Base-by-base conservation (phyloP, 2,113 vertebrate genomes). In the Thunnus maccoyii region DNA sequence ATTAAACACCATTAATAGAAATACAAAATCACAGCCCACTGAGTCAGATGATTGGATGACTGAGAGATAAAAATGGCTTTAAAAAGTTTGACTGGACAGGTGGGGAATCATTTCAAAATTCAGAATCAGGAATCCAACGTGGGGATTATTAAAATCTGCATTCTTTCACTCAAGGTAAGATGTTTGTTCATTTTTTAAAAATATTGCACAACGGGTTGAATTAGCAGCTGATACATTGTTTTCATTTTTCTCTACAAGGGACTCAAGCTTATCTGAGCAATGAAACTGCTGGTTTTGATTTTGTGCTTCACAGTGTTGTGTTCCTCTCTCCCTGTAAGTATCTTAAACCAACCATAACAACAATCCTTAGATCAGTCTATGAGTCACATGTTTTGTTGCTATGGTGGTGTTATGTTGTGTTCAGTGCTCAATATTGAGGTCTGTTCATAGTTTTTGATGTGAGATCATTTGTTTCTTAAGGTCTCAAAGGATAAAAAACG, bases 31-130 rank as follows among this genome's bases (percentile, higher is more conserved):
- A 14, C n/a, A 5, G 20, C 3, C 22, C 22, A 30, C 14, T n/a
- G n/a, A 63, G 70, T 57, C 60, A 27, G 20, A 48, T 71, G 86
- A 90, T 85, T 84, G 82, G 66, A 51, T 68, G 50, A 22, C 36
- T 20, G 17, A 6, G 15, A 4, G 50, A 30, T 25, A 36, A 65
- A 18, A 44, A 15, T 9, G 2, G 17, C 44, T 66, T 69, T 86
- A 36, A 85, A 64, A 83, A 79, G 51, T 30, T 44, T 1, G 14
- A 14, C n/a, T 54, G 48, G 11, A 46, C 5, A 8, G 25, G 13
- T 46, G 20, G 14, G 16, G 25, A 15, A 44, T 17, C n/a, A 51
- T 15, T 18, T 5, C 5, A 58, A 68, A n/a, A n/a, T 10, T 11
- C 12, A 13, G 27, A 15, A 50, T 22, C 14, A 55, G 46, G 44